Evolutionary conservation across 2,888 invertebrate genomes (phyloP).

Genomic region (Drosophila paucipuncta): DNA sequence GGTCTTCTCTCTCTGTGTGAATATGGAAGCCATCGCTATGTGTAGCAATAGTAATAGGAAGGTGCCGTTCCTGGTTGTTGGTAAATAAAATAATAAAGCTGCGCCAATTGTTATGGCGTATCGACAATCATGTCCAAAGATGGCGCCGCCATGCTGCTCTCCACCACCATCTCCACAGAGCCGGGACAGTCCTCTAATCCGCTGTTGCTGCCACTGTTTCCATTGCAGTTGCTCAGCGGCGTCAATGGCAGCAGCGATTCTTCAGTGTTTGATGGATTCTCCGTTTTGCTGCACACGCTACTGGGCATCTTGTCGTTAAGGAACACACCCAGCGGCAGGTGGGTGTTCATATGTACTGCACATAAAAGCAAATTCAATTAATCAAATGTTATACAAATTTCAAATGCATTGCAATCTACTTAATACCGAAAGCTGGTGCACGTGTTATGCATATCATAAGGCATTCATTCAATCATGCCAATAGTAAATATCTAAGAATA

Average conservation of each 20-base stretch:
- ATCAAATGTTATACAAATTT: background rate
- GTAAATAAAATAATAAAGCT: constrained; percentile 64
- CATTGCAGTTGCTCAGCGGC: constrained; percentile 53
- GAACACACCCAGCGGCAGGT: constrained; percentile 73
- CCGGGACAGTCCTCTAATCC: constrained; percentile 60
- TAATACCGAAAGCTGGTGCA: constrained; percentile 40
- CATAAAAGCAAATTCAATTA: constrained; percentile 18
- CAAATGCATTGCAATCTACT: background rate
- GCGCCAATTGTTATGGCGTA: constrained; percentile 61
- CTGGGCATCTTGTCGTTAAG: constrained; percentile 63
- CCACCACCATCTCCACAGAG: constrained; percentile 57
- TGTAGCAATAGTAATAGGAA: constrained; percentile 54
- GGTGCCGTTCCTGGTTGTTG: constrained; percentile 41
- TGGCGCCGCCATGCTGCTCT: constrained; percentile 41
- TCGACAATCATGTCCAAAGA: constrained; percentile 52
- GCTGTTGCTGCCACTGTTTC: constrained; percentile 30
- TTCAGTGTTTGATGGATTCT: constrained; percentile 44
- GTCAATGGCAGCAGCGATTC: constrained; percentile 53
- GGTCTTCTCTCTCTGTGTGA: constrained; percentile 41
- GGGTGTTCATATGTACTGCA: constrained; percentile 74
- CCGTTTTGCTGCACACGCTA: constrained; percentile 27
- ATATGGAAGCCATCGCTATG: constrained; percentile 52
- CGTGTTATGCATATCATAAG: constrained; percentile 41
- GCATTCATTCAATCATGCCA: constrained; percentile 22
- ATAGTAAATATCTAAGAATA: constrained; percentile 3